These are phyloP conservation scores for Nemapogon koenigi DNA, from an alignment of 2,888 invertebrate species.

Conservation along the genomic window DNA sequence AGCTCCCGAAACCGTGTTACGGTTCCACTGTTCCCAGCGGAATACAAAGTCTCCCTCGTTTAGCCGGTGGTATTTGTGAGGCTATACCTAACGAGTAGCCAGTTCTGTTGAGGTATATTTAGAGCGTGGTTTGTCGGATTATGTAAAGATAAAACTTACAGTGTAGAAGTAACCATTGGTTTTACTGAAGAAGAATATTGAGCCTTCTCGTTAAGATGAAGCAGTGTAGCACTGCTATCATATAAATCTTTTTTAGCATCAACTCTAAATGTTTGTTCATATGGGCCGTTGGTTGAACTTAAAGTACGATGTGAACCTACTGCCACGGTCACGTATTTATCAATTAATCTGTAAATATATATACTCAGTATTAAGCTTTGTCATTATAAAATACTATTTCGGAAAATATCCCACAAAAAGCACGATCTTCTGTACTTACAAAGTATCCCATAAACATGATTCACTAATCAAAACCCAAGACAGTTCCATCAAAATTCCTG, in stretches of 20 bases:
- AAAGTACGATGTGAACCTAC: conserved; percentile 72
- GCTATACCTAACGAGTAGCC: too few species aligned
- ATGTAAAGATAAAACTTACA: conserved; percentile 44
- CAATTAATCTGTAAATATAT: conserved; percentile 44
- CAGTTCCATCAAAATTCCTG: conserved; percentile 70
- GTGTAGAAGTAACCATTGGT: conserved; percentile 64
- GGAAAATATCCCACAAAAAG: not conserved
- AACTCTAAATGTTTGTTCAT: conserved; percentile 73
- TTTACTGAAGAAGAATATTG: conserved; percentile 69
- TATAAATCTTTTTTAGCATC: conserved; percentile 64
- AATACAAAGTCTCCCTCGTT: too few species aligned
- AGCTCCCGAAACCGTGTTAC: too few species aligned
- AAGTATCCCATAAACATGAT: conserved; percentile 53
- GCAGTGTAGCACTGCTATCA: conserved; percentile 64
- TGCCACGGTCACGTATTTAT: conserved; percentile 68
- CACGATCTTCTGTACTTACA: conserved; percentile 41
- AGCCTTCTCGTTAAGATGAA: conserved; percentile 67
- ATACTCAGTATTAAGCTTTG: conserved; percentile 5
- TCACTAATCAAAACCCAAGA: conserved; percentile 71
- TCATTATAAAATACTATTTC: conserved; percentile 1
- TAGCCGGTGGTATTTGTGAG: too few species aligned
- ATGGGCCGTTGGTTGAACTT: conserved; percentile 64
- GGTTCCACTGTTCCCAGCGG: too few species aligned
- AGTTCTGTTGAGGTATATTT: too few species aligned
- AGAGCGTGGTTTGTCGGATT: too few species aligned